phyloP scores from a whole-genome alignment of 2,113 vertebrate species.

The Oncorhynchus nerka region DNA sequence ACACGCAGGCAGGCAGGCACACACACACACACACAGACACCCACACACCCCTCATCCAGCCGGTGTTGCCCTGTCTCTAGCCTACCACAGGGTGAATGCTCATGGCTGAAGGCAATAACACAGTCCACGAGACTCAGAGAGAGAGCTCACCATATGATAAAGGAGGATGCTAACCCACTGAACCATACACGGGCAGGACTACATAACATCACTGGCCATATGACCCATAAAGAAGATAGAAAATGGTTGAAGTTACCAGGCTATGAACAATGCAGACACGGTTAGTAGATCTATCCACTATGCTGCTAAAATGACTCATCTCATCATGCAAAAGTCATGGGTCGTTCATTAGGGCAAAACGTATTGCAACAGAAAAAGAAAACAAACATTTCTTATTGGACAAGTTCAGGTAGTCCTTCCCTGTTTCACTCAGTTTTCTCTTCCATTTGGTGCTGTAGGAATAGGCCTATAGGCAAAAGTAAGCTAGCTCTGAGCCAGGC shows the following conservation, averaged over 20 bases:
- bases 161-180: constrained; percentile 39
- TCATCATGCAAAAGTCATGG: background rate
- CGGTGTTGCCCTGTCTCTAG: constrained; percentile 5
- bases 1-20: no score
- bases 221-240: no score
- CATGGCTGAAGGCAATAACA: constrained; percentile 9
- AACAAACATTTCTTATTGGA: no score
- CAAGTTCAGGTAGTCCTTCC: no score
- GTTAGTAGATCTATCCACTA: background rate
- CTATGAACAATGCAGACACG: background rate
- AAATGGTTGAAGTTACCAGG: background rate
- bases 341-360: no score
- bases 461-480: no score
- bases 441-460: no score
- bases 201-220: no score
- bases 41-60: background rate
- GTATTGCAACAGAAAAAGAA: no score
- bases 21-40: no score
- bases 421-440: no score
- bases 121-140: constrained; percentile 26
- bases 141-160: constrained; percentile 41
- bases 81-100: constrained; percentile 17
- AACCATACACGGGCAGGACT: constrained; percentile 23
- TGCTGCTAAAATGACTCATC: background rate
- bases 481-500: no score